These are phyloP conservation scores for Linnaemya vulpina DNA, from an alignment of 2,888 invertebrate species.

Conservation along the genomic window DNA sequence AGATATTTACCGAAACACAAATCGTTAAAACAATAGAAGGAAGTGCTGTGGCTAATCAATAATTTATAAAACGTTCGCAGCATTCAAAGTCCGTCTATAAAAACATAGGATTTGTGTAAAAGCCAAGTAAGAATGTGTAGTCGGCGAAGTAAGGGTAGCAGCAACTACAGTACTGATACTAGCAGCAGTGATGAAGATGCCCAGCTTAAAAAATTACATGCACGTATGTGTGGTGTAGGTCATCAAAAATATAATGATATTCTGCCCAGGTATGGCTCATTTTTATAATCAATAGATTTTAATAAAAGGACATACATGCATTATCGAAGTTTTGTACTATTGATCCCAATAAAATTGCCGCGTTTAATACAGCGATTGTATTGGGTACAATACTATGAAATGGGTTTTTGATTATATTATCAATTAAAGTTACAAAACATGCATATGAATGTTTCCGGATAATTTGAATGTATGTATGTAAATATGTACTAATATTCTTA, in stretches of 20 bases:
- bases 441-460: too few species aligned
- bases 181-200: constrained; percentile 69
- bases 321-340: too few species aligned
- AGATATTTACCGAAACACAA: constrained; percentile 15
- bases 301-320: too few species aligned
- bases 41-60: constrained; percentile 17
- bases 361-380: too few species aligned
- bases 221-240: constrained; percentile 64
- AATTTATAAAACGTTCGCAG: constrained; percentile 6
- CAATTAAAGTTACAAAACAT: too few species aligned
- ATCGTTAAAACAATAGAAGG: constrained; percentile 5
- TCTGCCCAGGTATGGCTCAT: constrained; percentile 55
- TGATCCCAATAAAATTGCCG: too few species aligned
- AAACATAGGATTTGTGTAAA: not conserved
- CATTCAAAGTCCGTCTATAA: not conserved
- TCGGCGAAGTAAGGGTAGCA: constrained; percentile 19
- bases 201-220: constrained; percentile 62
- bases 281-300: too few species aligned
- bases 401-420: too few species aligned
- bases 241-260: constrained; percentile 64
- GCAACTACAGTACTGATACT: constrained; percentile 56
- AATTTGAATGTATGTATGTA: not conserved
- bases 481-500: not conserved
- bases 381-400: too few species aligned
- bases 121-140: constrained; percentile 42